Conservation (phyloP, 2,888 invertebrate genomes). For the Opisthograptis luteolata region DNA sequence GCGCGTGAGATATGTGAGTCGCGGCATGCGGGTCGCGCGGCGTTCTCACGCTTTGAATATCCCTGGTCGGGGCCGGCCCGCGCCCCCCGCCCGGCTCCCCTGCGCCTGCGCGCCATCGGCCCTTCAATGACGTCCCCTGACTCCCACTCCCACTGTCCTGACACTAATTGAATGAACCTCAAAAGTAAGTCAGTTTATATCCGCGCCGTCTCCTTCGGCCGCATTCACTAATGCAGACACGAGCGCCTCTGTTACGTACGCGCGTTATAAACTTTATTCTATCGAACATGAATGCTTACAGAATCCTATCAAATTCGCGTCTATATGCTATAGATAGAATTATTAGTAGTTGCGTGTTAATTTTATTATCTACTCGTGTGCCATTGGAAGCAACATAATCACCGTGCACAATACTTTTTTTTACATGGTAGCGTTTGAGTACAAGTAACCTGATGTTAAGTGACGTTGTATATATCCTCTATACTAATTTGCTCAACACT, state of each 20-base stretch:
- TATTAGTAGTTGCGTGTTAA: conserved; percentile 40
- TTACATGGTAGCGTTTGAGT: too few relatives aligned
- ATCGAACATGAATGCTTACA: conserved; percentile 18
- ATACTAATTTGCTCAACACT: conserved; percentile 38
- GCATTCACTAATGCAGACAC: conserved; percentile 37
- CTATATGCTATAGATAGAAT: conserved; percentile 35
- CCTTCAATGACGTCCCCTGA: conserved; percentile 77
- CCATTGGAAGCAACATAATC: conserved; percentile 33
- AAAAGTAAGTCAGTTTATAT: conserved; percentile 73
- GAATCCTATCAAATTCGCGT: conserved; percentile 17
- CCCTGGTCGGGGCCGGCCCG: conserved; percentile 70
- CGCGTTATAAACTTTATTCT: conserved; percentile 7
- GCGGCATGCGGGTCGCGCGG: conserved; percentile 83
- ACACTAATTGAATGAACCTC: conserved; percentile 76
- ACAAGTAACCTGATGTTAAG: too few relatives aligned
- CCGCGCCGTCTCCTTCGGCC: conserved; percentile 53
- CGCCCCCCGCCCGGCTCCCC: conserved; percentile 48
- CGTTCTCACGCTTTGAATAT: conserved; percentile 85
- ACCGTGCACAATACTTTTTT: conserved; percentile 37
- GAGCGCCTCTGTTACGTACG: conserved; percentile 27
- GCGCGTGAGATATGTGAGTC: conserved; percentile 83
- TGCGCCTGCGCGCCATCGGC: conserved; percentile 57
- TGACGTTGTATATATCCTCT: too few relatives aligned
- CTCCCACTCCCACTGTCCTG: conserved; percentile 67
- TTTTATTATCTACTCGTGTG: conserved; percentile 42